Conservation (phyloP, 37 sponge, comb jelly and placozoan genomes). For the Hexactinellida sp. region DNA sequence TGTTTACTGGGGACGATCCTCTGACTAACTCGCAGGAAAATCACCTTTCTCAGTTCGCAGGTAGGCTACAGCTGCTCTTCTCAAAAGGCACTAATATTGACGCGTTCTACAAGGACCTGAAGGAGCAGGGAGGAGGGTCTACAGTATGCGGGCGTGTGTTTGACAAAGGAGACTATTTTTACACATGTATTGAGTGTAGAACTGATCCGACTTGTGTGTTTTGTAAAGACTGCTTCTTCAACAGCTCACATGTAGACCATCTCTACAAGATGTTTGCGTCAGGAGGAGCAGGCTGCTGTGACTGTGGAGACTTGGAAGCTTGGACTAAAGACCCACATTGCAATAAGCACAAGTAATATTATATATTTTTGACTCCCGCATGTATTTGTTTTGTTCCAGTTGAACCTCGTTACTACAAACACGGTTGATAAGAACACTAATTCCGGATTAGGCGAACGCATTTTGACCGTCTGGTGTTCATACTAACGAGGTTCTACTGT, state of each 20-base stretch:
- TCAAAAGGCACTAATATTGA: background rate
- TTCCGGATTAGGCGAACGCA: too few relatives aligned
- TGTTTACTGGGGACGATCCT: background rate
- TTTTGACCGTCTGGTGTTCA: too few relatives aligned
- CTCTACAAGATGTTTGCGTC: conserved; percentile 39
- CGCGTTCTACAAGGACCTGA: background rate
- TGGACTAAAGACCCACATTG: conserved; percentile 60
- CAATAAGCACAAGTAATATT: conserved; percentile 27
- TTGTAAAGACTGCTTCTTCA: conserved; percentile 71
- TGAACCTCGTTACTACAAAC: too few relatives aligned
- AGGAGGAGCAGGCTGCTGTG: conserved; percentile 78
- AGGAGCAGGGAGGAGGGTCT: background rate
- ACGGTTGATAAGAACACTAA: too few relatives aligned
- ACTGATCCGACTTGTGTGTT: conserved; percentile 81
- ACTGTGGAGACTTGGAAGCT: conserved; percentile 85
- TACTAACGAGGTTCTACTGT: too few relatives aligned
- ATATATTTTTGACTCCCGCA: too few relatives aligned
- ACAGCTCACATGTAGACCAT: conserved; percentile 47
- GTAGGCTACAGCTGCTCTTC: background rate
- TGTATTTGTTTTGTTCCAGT: too few relatives aligned
- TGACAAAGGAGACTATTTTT: background rate
- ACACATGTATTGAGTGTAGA: conserved; percentile 53
- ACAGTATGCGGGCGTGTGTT: background rate
- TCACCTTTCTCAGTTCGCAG: background rate
- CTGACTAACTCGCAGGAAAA: background rate